These are phyloP conservation scores for Colletes latitarsis DNA, from an alignment of 1,140 invertebrate species.

Conservation along the genomic window DNA sequence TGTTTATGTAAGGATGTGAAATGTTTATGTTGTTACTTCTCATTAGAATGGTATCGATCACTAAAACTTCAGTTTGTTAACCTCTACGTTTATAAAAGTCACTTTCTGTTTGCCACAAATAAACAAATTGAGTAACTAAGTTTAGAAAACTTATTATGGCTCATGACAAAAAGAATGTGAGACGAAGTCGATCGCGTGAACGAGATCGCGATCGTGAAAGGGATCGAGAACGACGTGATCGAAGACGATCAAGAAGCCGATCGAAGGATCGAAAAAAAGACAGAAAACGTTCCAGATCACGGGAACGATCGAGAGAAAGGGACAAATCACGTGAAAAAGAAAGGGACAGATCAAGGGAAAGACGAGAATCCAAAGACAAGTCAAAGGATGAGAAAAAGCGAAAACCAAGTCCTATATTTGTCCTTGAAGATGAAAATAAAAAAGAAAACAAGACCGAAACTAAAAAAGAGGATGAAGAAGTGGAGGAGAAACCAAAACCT, in stretches of 20 bases:
- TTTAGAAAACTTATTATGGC: constrained; percentile 57
- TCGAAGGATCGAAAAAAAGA: constrained; percentile 73
- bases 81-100: not conserved
- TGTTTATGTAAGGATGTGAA: not conserved
- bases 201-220: constrained; percentile 71
- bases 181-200: constrained; percentile 77
- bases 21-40: not conserved
- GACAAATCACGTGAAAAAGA: constrained; percentile 75
- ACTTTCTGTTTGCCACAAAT: not conserved
- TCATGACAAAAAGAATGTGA: constrained; percentile 75
- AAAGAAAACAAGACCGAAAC: constrained; percentile 29
- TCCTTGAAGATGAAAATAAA: constrained; percentile 78
- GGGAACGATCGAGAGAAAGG: constrained; percentile 69
- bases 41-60: not conserved
- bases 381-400: constrained; percentile 77
- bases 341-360: constrained; percentile 74
- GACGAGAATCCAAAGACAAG: constrained; percentile 75
- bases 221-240: constrained; percentile 71
- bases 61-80: not conserved
- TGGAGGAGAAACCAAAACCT: constrained; percentile 74
- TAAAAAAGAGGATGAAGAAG: constrained; percentile 69
- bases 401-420: constrained; percentile 72
- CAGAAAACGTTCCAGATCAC: constrained; percentile 70
- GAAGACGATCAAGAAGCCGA: constrained; percentile 70
- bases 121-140: not conserved